phyloP scores from a whole-genome alignment of 2,797 vertebrate genomes.

The Sebastes cheni region DNA sequence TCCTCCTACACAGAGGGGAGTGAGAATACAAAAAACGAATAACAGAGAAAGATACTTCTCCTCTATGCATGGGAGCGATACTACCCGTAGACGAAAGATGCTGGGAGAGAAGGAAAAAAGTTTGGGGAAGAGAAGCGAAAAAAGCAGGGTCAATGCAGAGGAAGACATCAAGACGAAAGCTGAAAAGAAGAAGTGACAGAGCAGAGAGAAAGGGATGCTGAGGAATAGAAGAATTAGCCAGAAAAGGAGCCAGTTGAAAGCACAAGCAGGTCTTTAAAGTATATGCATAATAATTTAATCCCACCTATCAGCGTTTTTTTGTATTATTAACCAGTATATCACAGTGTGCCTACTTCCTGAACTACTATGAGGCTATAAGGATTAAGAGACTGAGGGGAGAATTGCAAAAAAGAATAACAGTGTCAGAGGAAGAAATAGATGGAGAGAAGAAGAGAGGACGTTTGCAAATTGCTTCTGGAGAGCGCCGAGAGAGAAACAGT shows the following conservation, averaged over 20 bases:
- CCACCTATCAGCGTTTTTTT: conserved; percentile 32
- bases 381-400: background rate
- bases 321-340: conserved; percentile 37
- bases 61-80: conserved; percentile 25
- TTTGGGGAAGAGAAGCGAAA: conserved; percentile 19
- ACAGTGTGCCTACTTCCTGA: background rate
- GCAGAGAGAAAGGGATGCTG: background rate
- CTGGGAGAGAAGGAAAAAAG: background rate
- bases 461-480: conserved; percentile 53
- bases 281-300: conserved; percentile 35
- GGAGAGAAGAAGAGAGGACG: conserved; percentile 14
- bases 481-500: conserved; percentile 31
- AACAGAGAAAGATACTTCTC: conserved; percentile 30
- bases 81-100: conserved; percentile 9
- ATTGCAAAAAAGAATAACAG: conserved; percentile 35
- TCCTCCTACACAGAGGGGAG: conserved; percentile 47
- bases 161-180: conserved; percentile 30
- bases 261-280: conserved; percentile 12
- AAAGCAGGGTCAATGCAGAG: conserved; percentile 15
- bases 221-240: conserved; percentile 8
- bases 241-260: background rate
- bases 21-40: conserved; percentile 22
- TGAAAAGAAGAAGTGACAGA: conserved; percentile 23
- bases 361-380: background rate
- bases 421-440: conserved; percentile 32